These are phyloP conservation scores for Myanophis thanlyinensis DNA, from an alignment of 2,113 vertebrate species.

Conservation along the genomic window DNA sequence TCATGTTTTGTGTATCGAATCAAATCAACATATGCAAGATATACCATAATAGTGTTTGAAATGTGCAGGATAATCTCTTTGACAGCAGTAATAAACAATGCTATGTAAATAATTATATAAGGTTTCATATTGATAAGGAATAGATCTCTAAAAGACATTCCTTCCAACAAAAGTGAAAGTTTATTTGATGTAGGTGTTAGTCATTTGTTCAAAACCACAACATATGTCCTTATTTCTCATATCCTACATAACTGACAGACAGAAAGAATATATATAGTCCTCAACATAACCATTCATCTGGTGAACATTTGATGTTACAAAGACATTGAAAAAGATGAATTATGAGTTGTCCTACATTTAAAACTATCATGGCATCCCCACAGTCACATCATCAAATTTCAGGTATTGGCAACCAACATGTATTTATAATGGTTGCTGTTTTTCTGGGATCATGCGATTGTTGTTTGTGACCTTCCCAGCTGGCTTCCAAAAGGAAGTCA, in stretches of 20 bases:
- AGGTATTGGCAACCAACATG: too few species aligned
- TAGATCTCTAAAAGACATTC: background rate
- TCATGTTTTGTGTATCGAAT: background rate
- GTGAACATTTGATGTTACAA: too few species aligned
- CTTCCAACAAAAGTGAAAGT: background rate
- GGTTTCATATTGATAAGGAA: background rate
- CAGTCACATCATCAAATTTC: too few species aligned
- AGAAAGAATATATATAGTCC: background rate
- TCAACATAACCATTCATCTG: background rate
- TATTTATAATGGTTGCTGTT: too few species aligned
- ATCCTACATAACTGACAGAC: background rate
- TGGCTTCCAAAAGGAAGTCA: too few species aligned
- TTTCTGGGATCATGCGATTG: too few species aligned
- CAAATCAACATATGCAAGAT: background rate
- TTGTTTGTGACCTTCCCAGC: too few species aligned
- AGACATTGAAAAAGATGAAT: too few species aligned
- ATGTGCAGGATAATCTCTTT: background rate
- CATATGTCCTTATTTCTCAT: background rate
- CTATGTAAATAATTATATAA: background rate
- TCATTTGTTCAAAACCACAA: background rate
- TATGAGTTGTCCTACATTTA: too few species aligned
- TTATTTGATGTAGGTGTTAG: background rate
- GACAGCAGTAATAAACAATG: background rate
- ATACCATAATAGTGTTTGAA: background rate
- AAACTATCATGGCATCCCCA: too few species aligned